Percentiles rank a stretch among this genome's conserved stretches.
Conservation (phyloP, 1,140 invertebrate species). For the Trichoplusia ni region DNA sequence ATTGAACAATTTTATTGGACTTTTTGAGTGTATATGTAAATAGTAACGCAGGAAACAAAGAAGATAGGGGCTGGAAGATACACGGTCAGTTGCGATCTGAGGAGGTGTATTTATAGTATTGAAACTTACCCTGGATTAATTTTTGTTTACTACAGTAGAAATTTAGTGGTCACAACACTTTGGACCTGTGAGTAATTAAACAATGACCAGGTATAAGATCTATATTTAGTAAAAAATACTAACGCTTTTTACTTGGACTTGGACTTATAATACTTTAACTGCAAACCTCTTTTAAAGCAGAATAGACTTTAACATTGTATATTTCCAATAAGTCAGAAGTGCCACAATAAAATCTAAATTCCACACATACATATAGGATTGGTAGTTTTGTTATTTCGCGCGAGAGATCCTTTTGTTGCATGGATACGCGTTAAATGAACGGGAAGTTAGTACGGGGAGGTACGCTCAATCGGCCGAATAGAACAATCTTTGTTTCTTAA, state of each 20-base stretch:
- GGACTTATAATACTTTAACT: too few species aligned
- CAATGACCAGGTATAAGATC: too few species aligned
- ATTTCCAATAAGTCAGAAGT: background rate
- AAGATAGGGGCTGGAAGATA: background rate
- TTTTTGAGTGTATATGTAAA: slow-evolving; percentile 47
- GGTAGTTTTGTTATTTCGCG: slow-evolving; percentile 79
- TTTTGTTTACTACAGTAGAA: too few species aligned
- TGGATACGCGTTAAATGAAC: slow-evolving; percentile 77
- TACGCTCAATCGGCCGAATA: slow-evolving; percentile 74
- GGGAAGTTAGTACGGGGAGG: slow-evolving; percentile 76
- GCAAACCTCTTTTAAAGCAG: too few species aligned
- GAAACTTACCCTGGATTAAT: too few species aligned
- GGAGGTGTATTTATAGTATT: too few species aligned
- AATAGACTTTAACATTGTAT: background rate
- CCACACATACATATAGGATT: slow-evolving; percentile 61
- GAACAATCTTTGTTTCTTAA: slow-evolving; percentile 77
- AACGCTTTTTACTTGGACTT: background rate
- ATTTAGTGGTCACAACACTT: too few species aligned
- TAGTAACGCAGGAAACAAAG: background rate
- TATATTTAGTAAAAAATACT: too few species aligned
- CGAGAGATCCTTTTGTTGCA: slow-evolving; percentile 74
- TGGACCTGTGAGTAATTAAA: too few species aligned
- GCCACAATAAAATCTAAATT: slow-evolving; percentile 39
- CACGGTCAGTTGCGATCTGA: background rate
- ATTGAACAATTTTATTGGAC: slow-evolving; percentile 52